A percentile compares a stretch with the other conserved stretches of the same genome.
These are phyloP conservation scores for Thaumetopoea pityocampa DNA, from an alignment of 1,140 invertebrate species.

Conservation along the genomic window DNA sequence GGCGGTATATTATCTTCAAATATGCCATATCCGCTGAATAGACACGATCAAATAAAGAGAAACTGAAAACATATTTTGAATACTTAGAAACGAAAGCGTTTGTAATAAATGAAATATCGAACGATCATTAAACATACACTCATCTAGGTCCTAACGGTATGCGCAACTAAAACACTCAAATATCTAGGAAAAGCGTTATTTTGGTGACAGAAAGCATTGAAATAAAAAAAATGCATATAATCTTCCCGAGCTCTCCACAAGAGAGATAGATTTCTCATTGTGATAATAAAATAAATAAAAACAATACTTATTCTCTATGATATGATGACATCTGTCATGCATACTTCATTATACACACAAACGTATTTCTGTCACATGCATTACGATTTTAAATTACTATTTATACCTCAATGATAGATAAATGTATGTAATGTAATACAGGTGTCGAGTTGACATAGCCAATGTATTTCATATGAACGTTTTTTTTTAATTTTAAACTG, in stretches of 20 bases:
- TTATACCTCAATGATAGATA: constrained; percentile 5
- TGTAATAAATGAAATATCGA: constrained; percentile 1
- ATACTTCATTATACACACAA: constrained; percentile 29
- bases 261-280: constrained; percentile 56
- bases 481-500: too few species aligned
- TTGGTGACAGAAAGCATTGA: constrained; percentile 59
- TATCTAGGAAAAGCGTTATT: constrained; percentile 46
- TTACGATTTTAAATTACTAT: constrained; percentile 14
- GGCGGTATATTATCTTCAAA: background rate
- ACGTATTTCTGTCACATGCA: constrained; percentile 66
- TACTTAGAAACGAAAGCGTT: constrained; percentile 4
- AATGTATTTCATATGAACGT: too few species aligned
- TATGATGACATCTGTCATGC: constrained; percentile 60
- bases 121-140: background rate
- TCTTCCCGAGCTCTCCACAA: constrained; percentile 74
- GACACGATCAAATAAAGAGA: background rate
- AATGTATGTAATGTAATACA: constrained; percentile 15
- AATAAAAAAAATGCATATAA: constrained; percentile 41
- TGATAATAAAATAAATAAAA: constrained; percentile 43
- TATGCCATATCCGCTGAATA: background rate
- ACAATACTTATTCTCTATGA: constrained; percentile 30
- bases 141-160: constrained; percentile 10
- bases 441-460: too few species aligned
- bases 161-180: constrained; percentile 29
- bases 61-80: constrained; percentile 13